A percentile compares a stretch with the other conserved stretches of the same genome.
phyloP scores from a whole-genome alignment of 2,888 invertebrate genomes.

The Lasiommata megera region DNA sequence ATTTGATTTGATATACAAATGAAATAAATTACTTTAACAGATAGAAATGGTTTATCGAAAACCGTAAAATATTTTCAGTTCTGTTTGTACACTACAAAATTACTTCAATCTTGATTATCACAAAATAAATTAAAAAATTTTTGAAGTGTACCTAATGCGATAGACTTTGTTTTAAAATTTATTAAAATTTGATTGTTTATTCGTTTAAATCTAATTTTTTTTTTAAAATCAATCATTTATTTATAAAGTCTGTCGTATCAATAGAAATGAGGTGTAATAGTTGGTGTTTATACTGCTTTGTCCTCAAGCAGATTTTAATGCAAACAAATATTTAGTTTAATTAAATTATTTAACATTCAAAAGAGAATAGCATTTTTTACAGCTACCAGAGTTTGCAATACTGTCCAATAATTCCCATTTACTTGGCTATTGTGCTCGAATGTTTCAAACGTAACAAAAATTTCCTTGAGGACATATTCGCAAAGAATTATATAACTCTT shows the following conservation, averaged over 20 bases:
- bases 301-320: slow-evolving; percentile 52
- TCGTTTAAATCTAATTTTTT: neutral
- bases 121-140: slow-evolving; percentile 20
- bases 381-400: too few relatives aligned
- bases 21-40: too few relatives aligned
- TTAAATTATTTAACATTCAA: too few relatives aligned
- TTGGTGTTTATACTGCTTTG: slow-evolving; percentile 52
- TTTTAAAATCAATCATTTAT: neutral
- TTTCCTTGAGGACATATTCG: slow-evolving; percentile 60
- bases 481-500: slow-evolving; percentile 53
- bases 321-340: neutral
- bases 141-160: slow-evolving; percentile 25
- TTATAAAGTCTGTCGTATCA: slow-evolving; percentile 2
- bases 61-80: slow-evolving; percentile 39
- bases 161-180: slow-evolving; percentile 9
- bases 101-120: slow-evolving; percentile 15
- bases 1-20: too few relatives aligned
- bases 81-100: slow-evolving; percentile 42
- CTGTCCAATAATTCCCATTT: too few relatives aligned
- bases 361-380: too few relatives aligned
- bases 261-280: slow-evolving; percentile 4
- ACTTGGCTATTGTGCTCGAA: too few relatives aligned
- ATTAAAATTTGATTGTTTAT: neutral
- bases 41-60: too few relatives aligned
- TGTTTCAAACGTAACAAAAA: too few relatives aligned